Conservation (phyloP, 2,113 vertebrate species). For the Tachysurus fulvidraco region DNA sequence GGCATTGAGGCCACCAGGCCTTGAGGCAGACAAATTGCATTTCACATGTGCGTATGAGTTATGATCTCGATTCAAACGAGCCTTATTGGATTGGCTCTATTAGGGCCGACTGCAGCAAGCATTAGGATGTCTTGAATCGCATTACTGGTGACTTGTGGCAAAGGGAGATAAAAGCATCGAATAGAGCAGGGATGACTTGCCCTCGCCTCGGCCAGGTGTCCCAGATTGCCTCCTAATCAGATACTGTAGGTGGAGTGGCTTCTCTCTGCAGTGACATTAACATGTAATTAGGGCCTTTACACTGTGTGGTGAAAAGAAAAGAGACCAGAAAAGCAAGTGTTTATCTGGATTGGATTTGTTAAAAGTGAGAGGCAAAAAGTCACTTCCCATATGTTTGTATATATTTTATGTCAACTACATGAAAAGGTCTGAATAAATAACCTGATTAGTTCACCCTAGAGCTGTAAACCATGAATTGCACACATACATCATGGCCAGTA, state of each 20-base stretch:
- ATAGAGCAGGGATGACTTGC: constrained; percentile 56
- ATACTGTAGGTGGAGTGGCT: constrained; percentile 56
- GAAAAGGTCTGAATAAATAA: constrained; percentile 27
- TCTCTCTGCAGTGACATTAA: constrained; percentile 58
- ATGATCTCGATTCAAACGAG: constrained; percentile 62
- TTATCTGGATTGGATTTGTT: constrained; percentile 48
- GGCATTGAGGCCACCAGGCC: constrained; percentile 35
- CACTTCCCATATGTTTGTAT: constrained; percentile 21
- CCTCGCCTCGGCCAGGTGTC: constrained; percentile 66
- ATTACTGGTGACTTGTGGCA: constrained; percentile 65
- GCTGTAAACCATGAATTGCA: neutral
- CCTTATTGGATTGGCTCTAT: constrained; percentile 64
- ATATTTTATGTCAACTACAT: constrained; percentile 27
- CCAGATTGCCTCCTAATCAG: constrained; percentile 66
- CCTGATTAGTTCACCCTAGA: constrained; percentile 1
- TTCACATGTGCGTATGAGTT: constrained; percentile 58
- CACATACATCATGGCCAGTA: constrained; percentile 11
- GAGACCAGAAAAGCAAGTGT: constrained; percentile 34
- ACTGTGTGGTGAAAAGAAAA: constrained; percentile 46
- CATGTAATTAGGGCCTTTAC: constrained; percentile 56
- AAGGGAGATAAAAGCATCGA: constrained; percentile 64
- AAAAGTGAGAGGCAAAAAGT: constrained; percentile 23
- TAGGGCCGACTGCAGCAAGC: constrained; percentile 53
- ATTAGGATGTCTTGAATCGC: constrained; percentile 70
- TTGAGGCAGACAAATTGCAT: constrained; percentile 55